A percentile compares a stretch with the other conserved stretches of the same genome.
phyloP scores from a whole-genome alignment of 2,888 invertebrate species.

The Plemyria rubiginata region DNA sequence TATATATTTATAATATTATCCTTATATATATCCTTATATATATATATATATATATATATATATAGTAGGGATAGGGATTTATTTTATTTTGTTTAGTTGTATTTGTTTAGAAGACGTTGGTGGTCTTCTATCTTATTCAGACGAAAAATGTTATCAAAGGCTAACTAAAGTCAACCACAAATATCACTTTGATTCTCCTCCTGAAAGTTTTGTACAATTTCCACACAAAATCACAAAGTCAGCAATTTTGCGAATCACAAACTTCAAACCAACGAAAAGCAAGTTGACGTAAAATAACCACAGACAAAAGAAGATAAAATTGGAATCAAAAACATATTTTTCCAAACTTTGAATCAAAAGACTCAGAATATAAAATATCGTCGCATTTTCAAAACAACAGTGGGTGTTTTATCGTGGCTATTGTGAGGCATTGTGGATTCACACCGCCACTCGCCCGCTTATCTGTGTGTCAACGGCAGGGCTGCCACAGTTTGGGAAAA shows the following conservation, averaged over 20 bases:
- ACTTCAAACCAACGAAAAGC: background rate
- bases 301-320: background rate
- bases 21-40: too few species aligned
- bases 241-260: background rate
- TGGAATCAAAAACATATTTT: slow-evolving; percentile 10
- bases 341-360: background rate
- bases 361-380: slow-evolving; percentile 9
- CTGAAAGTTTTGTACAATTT: too few species aligned
- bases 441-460: slow-evolving; percentile 36
- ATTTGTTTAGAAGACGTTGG: too few species aligned
- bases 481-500: slow-evolving; percentile 2
- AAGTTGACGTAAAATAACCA: background rate
- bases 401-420: slow-evolving; percentile 31
- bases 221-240: too few species aligned
- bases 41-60: too few species aligned
- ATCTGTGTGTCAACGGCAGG: slow-evolving; percentile 52
- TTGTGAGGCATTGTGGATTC: slow-evolving; percentile 39
- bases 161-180: too few species aligned
- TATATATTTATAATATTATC: too few species aligned
- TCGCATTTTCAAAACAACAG: slow-evolving; percentile 29
- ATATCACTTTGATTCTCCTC: too few species aligned
- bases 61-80: too few species aligned
- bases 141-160: too few species aligned
- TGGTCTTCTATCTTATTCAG: too few species aligned
- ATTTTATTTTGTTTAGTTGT: too few species aligned